Conservation (phyloP, 2,113 vertebrate species). For the Sisor rabdophorus region DNA sequence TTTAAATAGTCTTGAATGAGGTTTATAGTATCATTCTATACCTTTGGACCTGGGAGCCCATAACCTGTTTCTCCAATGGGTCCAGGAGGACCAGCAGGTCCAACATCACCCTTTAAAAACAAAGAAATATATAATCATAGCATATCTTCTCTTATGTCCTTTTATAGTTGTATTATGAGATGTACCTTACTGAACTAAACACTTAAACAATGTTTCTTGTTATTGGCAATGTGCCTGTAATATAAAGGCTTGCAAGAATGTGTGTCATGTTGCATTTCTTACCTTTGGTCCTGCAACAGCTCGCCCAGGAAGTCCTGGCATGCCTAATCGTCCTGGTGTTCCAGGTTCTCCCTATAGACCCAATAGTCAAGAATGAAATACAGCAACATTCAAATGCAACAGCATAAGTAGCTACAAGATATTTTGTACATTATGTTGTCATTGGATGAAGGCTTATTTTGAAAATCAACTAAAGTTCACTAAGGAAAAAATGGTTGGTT, state of each 20-base stretch:
- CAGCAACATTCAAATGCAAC: background rate
- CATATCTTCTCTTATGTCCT: constrained; percentile 23
- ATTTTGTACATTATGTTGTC: background rate
- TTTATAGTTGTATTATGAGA: constrained; percentile 24
- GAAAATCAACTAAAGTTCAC: background rate
- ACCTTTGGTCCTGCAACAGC: constrained; percentile 84
- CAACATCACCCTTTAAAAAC: constrained; percentile 76
- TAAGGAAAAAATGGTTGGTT: constrained; percentile 13
- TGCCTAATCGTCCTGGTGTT: constrained; percentile 72
- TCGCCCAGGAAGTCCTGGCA: constrained; percentile 78
- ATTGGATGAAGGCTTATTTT: background rate
- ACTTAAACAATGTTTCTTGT: constrained; percentile 31
- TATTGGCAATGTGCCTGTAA: constrained; percentile 13
- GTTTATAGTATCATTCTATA: constrained; percentile 48
- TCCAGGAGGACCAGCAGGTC: constrained; percentile 74
- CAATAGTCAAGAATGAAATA: constrained; percentile 20
- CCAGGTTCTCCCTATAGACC: constrained; percentile 82
- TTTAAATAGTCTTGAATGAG: background rate
- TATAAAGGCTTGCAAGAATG: constrained; percentile 38
- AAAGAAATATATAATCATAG: constrained; percentile 42
- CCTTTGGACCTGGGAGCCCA: constrained; percentile 85
- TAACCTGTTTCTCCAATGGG: constrained; percentile 80
- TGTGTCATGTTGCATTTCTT: constrained; percentile 42
- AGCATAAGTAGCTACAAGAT: background rate
- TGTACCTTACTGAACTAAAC: constrained; percentile 15